Conservation (phyloP, 2,113 vertebrate genomes). For the Oriolus oriolus region DNA sequence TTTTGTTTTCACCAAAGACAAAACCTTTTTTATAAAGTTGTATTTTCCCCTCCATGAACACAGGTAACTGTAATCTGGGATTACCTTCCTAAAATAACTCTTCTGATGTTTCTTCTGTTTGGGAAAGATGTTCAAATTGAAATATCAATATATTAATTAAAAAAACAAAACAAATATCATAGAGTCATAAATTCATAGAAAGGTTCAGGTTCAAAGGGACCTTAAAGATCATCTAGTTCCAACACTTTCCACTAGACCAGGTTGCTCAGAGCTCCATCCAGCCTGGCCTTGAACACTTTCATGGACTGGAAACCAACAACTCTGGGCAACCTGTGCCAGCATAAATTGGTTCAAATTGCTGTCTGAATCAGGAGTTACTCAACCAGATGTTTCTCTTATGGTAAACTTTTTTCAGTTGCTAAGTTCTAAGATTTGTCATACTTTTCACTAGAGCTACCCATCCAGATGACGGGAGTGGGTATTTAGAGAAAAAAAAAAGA, state of each 20-base stretch:
- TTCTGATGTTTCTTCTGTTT: neutral
- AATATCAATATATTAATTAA: neutral
- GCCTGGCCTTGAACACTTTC: neutral
- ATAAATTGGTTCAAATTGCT: neutral
- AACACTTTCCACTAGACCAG: neutral
- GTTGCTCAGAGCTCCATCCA: neutral
- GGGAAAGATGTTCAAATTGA: neutral
- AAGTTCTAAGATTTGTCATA: neutral
- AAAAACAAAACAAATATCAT: neutral
- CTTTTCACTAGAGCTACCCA: neutral
- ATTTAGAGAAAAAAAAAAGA: neutral
- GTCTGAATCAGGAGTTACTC: neutral
- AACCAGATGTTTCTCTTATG: neutral
- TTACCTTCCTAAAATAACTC: neutral
- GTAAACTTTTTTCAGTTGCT: neutral
- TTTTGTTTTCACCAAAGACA: neutral
- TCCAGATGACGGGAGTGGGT: neutral
- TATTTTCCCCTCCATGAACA: neutral
- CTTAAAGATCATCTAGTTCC: neutral
- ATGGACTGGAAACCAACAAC: rapidly evolving
- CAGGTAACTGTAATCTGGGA: neutral
- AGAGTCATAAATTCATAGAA: neutral
- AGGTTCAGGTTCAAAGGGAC: neutral
- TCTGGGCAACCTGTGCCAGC: neutral
- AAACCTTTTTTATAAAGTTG: neutral